Evolutionary conservation across 2,797 vertebrate genomes (phyloP), one percentile per base, ranked within the genome.

Genomic region (Rhinoraja longicauda): DNA sequence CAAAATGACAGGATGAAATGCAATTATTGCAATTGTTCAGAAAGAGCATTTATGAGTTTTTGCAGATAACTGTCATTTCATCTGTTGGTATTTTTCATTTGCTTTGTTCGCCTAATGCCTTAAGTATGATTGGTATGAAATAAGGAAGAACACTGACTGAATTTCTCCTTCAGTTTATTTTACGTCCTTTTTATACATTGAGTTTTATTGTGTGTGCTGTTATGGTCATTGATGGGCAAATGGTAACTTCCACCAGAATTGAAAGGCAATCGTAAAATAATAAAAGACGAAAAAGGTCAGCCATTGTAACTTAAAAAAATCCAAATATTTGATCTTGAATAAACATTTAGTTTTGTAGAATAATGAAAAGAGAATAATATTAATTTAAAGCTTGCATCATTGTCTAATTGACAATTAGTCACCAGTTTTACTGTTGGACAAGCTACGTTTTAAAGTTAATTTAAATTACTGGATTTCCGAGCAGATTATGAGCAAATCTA

Each of bases 1-100:
- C 96, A 97, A 96, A 97, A 96, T 97, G 97, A 98, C 98, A 98
- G 97, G 96, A 97, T 97, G 97, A 97, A 98, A 98, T 98, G 97
- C 97, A 97, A 97, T 98, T 97, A 98, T 98, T 98, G 97, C 95
- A 94, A 95, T 97, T 97, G 95, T 96, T 97, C 96, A 97, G 97
- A 98, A 98, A 97, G 96, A 96, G 97, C 97, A 97, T 97, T 98
- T 98, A 98, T 95, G 96, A 97, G 97, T 97, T 97, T 88, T 97
- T 98, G 96, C 96, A 97, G 97, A 97, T 97, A 97, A 97, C 97
- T 98, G 97, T 97, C 97, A 97, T 96, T 97, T 97, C 95, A 96
- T 94, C 95, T 94, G 95, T 94, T 96, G 96, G 95, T 94, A 97
- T 96, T 96, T 97, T 97, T 96, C 95, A 96, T 95, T 95, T 95